Evolutionary conservation across 2,113 vertebrate species (phyloP).

Genomic region (Apeltes quadracus): DNA sequence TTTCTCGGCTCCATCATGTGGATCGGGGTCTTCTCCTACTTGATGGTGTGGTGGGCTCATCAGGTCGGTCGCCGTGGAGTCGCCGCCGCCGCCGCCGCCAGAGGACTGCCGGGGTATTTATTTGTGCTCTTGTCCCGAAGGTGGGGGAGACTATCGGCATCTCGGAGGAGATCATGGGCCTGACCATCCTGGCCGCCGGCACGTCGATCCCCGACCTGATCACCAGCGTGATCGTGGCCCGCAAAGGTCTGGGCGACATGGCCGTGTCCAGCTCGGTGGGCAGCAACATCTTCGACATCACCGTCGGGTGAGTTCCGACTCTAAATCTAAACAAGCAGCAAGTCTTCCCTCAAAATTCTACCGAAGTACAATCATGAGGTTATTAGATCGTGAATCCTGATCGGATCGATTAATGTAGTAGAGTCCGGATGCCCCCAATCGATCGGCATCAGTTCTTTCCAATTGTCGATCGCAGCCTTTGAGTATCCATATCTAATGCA

Average conservation of each 20-base stretch:
- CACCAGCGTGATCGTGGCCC: slow-evolving; percentile 82
- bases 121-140: slow-evolving; percentile 37
- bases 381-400: too few relatives aligned
- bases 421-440: too few relatives aligned
- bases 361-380: neutral
- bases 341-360: neutral
- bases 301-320: slow-evolving; percentile 69
- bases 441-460: too few relatives aligned
- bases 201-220: slow-evolving; percentile 83
- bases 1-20: slow-evolving; percentile 80
- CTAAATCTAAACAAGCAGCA: too few relatives aligned
- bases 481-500: too few relatives aligned
- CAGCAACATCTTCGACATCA: slow-evolving; percentile 83
- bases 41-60: slow-evolving; percentile 84
- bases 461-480: too few relatives aligned
- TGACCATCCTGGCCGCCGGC: slow-evolving; percentile 81
- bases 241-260: slow-evolving; percentile 82
- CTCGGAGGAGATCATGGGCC: slow-evolving; percentile 82
- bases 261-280: slow-evolving; percentile 83
- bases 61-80: slow-evolving; percentile 65
- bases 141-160: slow-evolving; percentile 80
- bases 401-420: too few relatives aligned
- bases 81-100: neutral
- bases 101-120: neutral
- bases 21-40: slow-evolving; percentile 80